Evolutionary conservation across 2,888 invertebrate species (phyloP).

Genomic region (Apantesis nais): DNA sequence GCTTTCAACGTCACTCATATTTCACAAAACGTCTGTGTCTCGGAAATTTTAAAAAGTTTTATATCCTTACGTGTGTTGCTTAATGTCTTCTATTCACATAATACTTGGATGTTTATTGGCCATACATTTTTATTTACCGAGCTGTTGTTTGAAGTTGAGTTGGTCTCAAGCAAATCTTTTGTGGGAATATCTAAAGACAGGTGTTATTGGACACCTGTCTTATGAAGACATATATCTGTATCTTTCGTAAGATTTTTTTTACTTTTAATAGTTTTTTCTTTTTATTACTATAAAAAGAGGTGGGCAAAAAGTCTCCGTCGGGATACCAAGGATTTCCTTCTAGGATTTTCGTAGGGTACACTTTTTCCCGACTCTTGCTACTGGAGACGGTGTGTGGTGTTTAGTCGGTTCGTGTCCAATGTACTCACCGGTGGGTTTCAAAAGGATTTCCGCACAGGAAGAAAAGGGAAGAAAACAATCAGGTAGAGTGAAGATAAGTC

Average conservation of each 20-base stretch:
- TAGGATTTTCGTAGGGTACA: too few relatives aligned
- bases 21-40: constrained; percentile 13
- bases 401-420: too few relatives aligned
- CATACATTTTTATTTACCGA: constrained; percentile 20
- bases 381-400: too few relatives aligned
- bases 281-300: too few relatives aligned
- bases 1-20: constrained; percentile 17
- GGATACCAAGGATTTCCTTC: too few relatives aligned
- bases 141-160: constrained; percentile 7
- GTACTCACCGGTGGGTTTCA: too few relatives aligned
- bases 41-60: constrained; percentile 8
- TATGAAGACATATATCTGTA: neutral
- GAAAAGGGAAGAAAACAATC: too few relatives aligned
- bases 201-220: too few relatives aligned
- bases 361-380: too few relatives aligned
- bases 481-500: too few relatives aligned
- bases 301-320: too few relatives aligned
- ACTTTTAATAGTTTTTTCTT: neutral
- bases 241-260: neutral
- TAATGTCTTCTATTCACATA: constrained; percentile 16
- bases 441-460: too few relatives aligned
- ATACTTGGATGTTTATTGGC: constrained; percentile 18
- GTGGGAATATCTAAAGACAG: constrained; percentile 9
- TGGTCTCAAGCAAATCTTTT: constrained; percentile 19
- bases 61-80: constrained; percentile 20